Percentiles rank a stretch among this genome's conserved stretches.
Evolutionary conservation across 1,140 invertebrate species (phyloP).

Genomic region (Lamellibrachia luymesi): DNA sequence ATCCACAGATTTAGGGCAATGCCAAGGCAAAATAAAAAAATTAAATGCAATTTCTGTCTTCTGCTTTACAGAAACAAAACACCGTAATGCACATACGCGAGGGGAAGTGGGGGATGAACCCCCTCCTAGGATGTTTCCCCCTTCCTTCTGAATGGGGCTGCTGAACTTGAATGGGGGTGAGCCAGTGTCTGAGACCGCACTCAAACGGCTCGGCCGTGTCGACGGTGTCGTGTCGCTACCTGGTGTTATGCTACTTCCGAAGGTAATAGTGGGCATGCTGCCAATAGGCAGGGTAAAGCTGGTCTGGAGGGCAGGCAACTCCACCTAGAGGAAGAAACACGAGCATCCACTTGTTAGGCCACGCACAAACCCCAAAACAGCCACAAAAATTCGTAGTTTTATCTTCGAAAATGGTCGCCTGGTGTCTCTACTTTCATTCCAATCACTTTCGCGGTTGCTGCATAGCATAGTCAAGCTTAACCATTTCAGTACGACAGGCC

Average conservation of each 20-base stretch:
- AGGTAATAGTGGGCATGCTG: background rate
- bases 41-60: background rate
- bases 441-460: no score
- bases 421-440: no score
- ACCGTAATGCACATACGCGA: background rate
- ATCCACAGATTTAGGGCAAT: no score
- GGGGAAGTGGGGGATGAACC: background rate
- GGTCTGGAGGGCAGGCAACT: conserved; percentile 38
- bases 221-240: background rate
- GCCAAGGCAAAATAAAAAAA: background rate
- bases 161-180: conserved; percentile 2
- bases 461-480: no score
- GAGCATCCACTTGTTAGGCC: no score
- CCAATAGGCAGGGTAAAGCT: conserved; percentile 39
- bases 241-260: background rate
- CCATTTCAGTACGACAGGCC: no score
- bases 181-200: background rate
- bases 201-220: background rate
- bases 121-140: background rate
- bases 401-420: no score
- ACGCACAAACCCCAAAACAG: no score
- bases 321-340: conserved; percentile 22
- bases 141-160: background rate
- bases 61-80: background rate
- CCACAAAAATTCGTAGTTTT: no score